A percentile compares a stretch with the other conserved stretches of the same genome.
phyloP scores from a whole-genome alignment of 1,140 invertebrate genomes.

The Calycopis cecrops region DNA sequence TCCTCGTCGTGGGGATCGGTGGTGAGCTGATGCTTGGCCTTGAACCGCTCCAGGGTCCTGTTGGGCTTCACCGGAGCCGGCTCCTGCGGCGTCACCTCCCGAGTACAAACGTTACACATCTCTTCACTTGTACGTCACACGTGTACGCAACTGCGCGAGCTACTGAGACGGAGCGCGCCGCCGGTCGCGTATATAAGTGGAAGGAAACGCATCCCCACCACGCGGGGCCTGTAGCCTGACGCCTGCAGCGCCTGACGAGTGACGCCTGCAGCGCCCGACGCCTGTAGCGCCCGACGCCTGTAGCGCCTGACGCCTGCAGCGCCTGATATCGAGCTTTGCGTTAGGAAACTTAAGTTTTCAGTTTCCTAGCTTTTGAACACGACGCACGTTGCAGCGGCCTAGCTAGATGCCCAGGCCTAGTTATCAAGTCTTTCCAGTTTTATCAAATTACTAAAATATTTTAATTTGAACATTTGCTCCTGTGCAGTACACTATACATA shows the following conservation, averaged over 20 bases:
- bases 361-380: no score
- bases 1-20: slow-evolving; percentile 48
- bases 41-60: slow-evolving; percentile 48
- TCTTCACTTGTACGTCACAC: slow-evolving; percentile 6
- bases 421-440: no score
- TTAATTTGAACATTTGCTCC: neutral
- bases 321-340: no score
- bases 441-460: no score
- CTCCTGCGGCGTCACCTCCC: slow-evolving; percentile 37
- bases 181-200: slow-evolving; percentile 50
- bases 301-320: no score
- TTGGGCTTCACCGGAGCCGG: slow-evolving; percentile 34
- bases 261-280: no score
- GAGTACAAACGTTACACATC: slow-evolving; percentile 67
- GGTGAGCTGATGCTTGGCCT: slow-evolving; percentile 59
- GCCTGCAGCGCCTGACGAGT: no score
- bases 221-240: slow-evolving; percentile 21
- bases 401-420: no score
- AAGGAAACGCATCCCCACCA: slow-evolving; percentile 40
- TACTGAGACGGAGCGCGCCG: slow-evolving; percentile 31
- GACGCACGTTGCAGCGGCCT: no score
- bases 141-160: neutral
- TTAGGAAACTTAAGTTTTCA: no score
- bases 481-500: no score
- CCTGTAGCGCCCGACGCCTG: slow-evolving; percentile 14